Conservation (phyloP, 2,888 invertebrate genomes). For the Chrysotoxum bicinctum region DNA sequence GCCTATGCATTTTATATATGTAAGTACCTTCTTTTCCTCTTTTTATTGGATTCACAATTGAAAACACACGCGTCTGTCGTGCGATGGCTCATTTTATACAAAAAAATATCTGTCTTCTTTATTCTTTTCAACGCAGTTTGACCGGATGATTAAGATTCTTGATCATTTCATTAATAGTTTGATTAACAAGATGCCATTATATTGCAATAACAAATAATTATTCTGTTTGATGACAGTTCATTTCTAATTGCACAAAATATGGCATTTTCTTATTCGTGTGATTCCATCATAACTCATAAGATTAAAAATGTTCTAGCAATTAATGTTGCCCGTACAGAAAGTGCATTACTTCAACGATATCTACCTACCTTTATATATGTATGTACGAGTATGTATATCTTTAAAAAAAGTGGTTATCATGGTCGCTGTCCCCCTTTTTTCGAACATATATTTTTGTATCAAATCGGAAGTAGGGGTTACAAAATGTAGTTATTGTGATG, state of each 20-base stretch:
- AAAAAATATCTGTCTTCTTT: neutral
- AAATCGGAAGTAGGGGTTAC: constrained; percentile 67
- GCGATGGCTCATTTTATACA: constrained; percentile 42
- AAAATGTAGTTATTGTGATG: constrained; percentile 44
- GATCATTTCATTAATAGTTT: constrained; percentile 28
- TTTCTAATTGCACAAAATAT: too few relatives aligned
- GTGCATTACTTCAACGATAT: neutral
- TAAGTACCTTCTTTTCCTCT: constrained; percentile 8
- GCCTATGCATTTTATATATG: neutral
- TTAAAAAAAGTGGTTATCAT: constrained; percentile 24
- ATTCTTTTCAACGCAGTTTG: too few relatives aligned
- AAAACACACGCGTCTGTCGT: constrained; percentile 65
- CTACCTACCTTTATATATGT: neutral
- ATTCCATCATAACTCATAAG: too few relatives aligned
- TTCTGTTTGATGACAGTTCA: neutral
- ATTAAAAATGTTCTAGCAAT: neutral
- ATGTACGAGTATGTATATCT: too few relatives aligned
- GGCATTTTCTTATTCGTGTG: too few relatives aligned
- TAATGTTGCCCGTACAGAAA: neutral
- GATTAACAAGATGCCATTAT: neutral
- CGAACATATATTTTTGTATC: constrained; percentile 3
- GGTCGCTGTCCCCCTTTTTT: constrained; percentile 47
- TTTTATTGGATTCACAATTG: constrained; percentile 15
- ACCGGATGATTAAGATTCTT: constrained; percentile 44
- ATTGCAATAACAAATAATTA: neutral